Conservation (phyloP, 2,797 vertebrate species). For the Enteromius viviparus region DNA sequence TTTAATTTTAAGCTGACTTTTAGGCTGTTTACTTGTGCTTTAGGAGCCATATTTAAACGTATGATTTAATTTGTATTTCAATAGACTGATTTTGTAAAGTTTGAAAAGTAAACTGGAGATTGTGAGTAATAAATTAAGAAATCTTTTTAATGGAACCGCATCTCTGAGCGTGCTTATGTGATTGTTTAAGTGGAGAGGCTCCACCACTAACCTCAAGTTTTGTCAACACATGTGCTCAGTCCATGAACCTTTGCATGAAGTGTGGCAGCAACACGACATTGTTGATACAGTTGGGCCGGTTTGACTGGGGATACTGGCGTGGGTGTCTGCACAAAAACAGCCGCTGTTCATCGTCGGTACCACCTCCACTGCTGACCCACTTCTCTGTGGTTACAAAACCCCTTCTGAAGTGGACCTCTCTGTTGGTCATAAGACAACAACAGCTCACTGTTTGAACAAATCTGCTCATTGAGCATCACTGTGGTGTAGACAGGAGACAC, state of each 20-base stretch:
- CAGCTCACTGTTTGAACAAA: conserved; percentile 23
- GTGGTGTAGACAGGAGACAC: conserved; percentile 17
- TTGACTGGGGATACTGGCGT: conserved; percentile 12
- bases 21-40: background rate
- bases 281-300: conserved; percentile 31
- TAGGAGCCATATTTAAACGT: no score
- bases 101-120: no score
- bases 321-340: conserved; percentile 23
- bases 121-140: no score
- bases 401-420: conserved; percentile 13
- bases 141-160: no score
- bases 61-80: no score
- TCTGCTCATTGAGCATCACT: conserved; percentile 12
- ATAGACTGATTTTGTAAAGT: no score
- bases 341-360: conserved; percentile 28
- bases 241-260: background rate
- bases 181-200: no score
- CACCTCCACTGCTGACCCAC: conserved; percentile 27
- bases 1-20: background rate
- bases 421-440: conserved; percentile 43
- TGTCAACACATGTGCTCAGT: background rate
- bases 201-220: no score
- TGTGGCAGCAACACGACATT: background rate
- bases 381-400: conserved; percentile 19
- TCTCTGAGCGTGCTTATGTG: no score